Evolutionary conservation across 1,140 invertebrate species (phyloP), one percentile per base, ranked within the genome.

Genomic region (Coenobita brevimanus): DNA sequence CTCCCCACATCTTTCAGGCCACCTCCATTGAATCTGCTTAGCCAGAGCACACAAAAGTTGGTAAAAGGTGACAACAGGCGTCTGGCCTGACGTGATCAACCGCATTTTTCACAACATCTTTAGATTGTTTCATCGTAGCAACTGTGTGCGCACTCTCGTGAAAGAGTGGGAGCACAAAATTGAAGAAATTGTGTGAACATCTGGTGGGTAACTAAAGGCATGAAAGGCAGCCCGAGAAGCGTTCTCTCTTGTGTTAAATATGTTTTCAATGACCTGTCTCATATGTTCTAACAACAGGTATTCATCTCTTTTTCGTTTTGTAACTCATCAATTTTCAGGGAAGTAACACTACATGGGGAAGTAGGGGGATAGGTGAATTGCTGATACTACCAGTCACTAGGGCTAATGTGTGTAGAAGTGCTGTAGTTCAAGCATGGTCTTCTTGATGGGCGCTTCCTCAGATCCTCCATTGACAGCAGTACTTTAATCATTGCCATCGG

Each of bases 71-170:
- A 57, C 54, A 10, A n/a, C 54, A 13, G 54, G 54, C n/a, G 10
- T 57, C 54, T 57, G 54, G 10, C 54, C 54, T 57, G 10, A 57
- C n/a, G 10, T 57, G 54, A n/a, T 50, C 27, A 71, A 6, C 30
- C 30, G 2, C 8, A 30, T 10, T 30, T 30, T 71, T 10, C 30
- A 13, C 38, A 17, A 71, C 36, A 71, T 36, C 69, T 30, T 33
- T 10, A 2, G 27, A 30, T 15, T 71, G 8, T 30, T n/a, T 17
- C 27, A 71, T 33, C 8, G 38, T 71, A 21, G 30, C 30, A 24
- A 71, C 69, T 71, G 69, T 33, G 8, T 71, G 69, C 17, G 30
- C 69, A 71, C 69, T 36, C 69, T 71, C 69, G 6, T n/a, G 6
- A 6, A 13, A 71, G 3, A 71, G 69, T 33, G 69, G 69, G 38